Base-by-base conservation (phyloP, 2,113 vertebrate genomes). In the Corythornis madagascariensis region DNA sequence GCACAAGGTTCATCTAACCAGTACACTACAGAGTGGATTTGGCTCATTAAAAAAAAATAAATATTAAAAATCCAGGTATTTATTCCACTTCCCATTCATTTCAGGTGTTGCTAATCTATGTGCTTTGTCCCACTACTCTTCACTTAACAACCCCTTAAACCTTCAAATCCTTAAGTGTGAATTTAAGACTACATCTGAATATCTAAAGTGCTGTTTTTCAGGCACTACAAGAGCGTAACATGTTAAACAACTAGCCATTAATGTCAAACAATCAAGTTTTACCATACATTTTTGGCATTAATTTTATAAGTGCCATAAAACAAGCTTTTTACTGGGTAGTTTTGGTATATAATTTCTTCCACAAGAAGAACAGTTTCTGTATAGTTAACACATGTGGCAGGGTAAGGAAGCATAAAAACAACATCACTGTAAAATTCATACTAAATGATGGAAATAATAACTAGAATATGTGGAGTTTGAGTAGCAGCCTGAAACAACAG, bases 371-470 rank as follows among this genome's bases (percentile, higher is more conserved):
- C 65, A 22, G 85, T 89, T 93, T 91, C 89, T 91, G 48, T 96
- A 67, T 70, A 94, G 95, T 95, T 95, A 97, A 93, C 83, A 85
- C 86, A 89, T 94, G 93, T 94, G 94, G 89, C 83, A 94, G 93
- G 81, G 94, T 91, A 97, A 78, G 91, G 91, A 96, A 96, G 95
- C 96, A 97, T 96, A 96, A 96, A 97, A 97, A 95, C 96, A 96
- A 95, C 92, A 86, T 93, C 83, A 55, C 94, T 97, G 97, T 96
- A 96, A 97, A 97, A 97, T 69, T 90, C 96, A 96, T 94, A 89
- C 95, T 97, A 97, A 97, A 96, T 96, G 96, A 97, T 97, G 94
- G 97, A 96, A 97, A 97, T 97, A 97, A 96, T 97, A 97, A 95
- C 95, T 83, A 61, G 86, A 95, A 94, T 78, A 92, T 76, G 61